phyloP scores from a whole-genome alignment of 2,888 invertebrate species.

The Strigamia maritima region DNA sequence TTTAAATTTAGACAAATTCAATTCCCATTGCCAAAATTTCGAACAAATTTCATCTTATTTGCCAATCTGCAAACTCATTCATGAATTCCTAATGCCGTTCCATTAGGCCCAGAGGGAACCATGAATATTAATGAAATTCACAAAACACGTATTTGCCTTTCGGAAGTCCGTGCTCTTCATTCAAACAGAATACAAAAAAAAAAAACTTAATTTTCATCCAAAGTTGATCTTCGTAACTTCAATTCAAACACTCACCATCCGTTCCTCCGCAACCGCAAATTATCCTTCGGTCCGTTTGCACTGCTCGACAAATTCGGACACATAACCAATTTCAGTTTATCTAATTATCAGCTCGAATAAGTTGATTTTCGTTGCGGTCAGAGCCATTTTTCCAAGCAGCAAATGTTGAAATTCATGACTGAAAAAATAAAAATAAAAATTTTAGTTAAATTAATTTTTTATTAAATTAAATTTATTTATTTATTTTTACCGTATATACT shows the following conservation, averaged over 20 bases:
- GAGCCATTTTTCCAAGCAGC: background rate
- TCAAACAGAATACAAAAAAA: background rate
- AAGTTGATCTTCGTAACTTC: too few relatives aligned
- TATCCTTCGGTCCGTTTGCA: background rate
- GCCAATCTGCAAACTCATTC: slow-evolving; percentile 9
- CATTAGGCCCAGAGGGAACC: slow-evolving; percentile 7
- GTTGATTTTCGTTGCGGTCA: background rate
- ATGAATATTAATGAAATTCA: slow-evolving; percentile 19
- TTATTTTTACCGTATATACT: too few relatives aligned
- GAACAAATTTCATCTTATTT: slow-evolving; percentile 16
- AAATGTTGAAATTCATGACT: background rate
- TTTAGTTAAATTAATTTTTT: too few relatives aligned
- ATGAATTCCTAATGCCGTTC: slow-evolving; percentile 6
- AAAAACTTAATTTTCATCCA: too few relatives aligned
- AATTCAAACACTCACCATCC: too few relatives aligned
- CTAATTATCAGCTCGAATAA: background rate
- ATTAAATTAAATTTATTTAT: background rate
- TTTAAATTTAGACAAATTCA: slow-evolving; percentile 8
- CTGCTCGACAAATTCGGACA: background rate
- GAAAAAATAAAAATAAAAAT: background rate
- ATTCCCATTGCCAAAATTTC: background rate
- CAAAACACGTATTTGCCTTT: background rate
- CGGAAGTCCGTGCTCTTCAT: background rate
- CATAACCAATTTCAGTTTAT: slow-evolving; percentile 5
- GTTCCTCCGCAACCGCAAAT: slow-evolving; percentile 1